Base-by-base conservation (phyloP, 1,140 invertebrate genomes). In the Eumaeus atala region DNA sequence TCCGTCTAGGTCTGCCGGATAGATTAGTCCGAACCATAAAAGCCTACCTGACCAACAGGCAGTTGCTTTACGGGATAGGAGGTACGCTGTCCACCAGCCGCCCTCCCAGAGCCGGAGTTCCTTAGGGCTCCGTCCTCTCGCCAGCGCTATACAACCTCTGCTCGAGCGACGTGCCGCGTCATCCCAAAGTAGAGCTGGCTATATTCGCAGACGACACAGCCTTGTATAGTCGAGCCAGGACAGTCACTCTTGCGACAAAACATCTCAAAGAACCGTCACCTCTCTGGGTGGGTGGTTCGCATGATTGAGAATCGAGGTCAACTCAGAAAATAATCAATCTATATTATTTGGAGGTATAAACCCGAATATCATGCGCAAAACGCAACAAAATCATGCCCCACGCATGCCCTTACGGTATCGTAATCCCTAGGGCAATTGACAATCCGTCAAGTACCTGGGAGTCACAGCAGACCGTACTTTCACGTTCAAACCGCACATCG, bases 11-110 rank as follows among this genome's bases (percentile, higher is more conserved):
- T 28, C 21, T 28, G 21, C 21, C 21, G 21, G 21, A 28, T 28
- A 28, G 21, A 6, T 6, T 28, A 28, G 21, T 28, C 6, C 21
- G 2, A 28, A 28, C 21, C 21, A 6, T 28, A 3, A 28, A 28
- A 6, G 21, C 21, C 2, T 28, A 28, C 21, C 21, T 28, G 21
- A 12, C 38, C 7, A 42, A 42, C 12, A n/a, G 38, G 12, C 38
- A 42, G 9, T 42, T 42, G 10, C n/a, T 7, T n/a, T 42, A 14
- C 12, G 12, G 38, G 16, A n/a, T 42, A 16, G 38, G 12, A n/a
- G 38, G 38, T n/a, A 42, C 38, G n/a, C 38, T 42, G 38, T 42
- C 38, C 38, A 14, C 38, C 38, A 42, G 38, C 38, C 9, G 38
- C n/a, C 38, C 11, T n/a, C 11, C 12, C 9, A n/a, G 38, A 42